Conservation (phyloP, 2,888 invertebrate species). For the Ectemnius continuus region DNA sequence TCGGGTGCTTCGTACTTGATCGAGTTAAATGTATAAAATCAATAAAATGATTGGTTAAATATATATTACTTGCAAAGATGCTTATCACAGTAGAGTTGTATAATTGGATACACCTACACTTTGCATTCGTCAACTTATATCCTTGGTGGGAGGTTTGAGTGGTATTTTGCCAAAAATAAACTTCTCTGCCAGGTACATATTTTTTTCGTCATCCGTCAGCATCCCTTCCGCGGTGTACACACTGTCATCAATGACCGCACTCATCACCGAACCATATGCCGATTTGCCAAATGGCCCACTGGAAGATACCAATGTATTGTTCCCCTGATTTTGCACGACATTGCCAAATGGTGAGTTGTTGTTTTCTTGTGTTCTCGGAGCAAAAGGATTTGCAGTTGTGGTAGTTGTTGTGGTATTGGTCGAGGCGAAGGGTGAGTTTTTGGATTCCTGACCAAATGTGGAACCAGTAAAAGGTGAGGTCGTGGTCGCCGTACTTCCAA, state of each 20-base stretch:
- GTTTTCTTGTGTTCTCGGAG: slow-evolving; percentile 36
- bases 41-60: neutral
- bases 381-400: slow-evolving; percentile 48
- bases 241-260: slow-evolving; percentile 62
- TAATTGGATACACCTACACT: neutral
- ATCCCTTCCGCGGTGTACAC: slow-evolving; percentile 64
- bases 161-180: slow-evolving; percentile 72
- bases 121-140: slow-evolving; percentile 60
- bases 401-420: slow-evolving; percentile 48
- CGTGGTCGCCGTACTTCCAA: slow-evolving; percentile 26
- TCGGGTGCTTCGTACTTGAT: neutral
- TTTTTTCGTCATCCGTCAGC: slow-evolving; percentile 73
- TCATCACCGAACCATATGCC: slow-evolving; percentile 43
- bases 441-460: slow-evolving; percentile 24
- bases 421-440: slow-evolving; percentile 49
- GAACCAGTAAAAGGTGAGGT: slow-evolving; percentile 37
- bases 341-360: slow-evolving; percentile 52
- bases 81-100: slow-evolving; percentile 35
- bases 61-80: neutral
- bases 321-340: slow-evolving; percentile 30
- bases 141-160: slow-evolving; percentile 71
- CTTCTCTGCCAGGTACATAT: slow-evolving; percentile 61
- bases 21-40: neutral
- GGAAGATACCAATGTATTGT: slow-evolving; percentile 23
- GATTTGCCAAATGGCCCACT: slow-evolving; percentile 54